Evolutionary conservation across 2,888 invertebrate genomes (phyloP), one percentile per base, ranked within the genome.

Genomic region (Phortica okadai): DNA sequence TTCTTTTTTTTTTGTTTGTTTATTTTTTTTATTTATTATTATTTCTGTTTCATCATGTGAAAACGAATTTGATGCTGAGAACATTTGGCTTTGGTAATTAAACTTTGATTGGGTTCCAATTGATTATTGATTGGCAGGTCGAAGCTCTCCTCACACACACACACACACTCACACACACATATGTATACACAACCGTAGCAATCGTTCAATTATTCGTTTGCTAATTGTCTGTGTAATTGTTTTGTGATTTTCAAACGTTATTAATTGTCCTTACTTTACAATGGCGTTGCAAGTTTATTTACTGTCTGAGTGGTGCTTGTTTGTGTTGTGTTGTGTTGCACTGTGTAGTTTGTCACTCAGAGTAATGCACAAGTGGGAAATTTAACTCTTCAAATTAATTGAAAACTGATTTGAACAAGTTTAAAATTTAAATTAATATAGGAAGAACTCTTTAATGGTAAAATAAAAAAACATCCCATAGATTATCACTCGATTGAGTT

Each of bases 71-170:
- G 10, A 56, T 69, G 16, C 59, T 74, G n/a, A 58, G 21, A 44
- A 59, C 59, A n/a, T 59, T 59, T 59, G 21, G 44, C 44, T 84
- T 83, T 80, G 82, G 84, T 85, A 85, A 85, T 85, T 85, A 86
- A 87, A 84, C 86, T 86, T 82, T 85, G 85, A 85, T 85, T 87
- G 86, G 74, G 81, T 85, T 83, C 77, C 80, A 87, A 87, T 87
- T 87, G 85, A 87, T 84, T 81, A 84, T 85, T 85, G 87, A 85
- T 85, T 87, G 87, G 79, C 81, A 78, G 76, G 76, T 14, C 14
- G 8, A 50, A 50, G 14, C 73, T 41, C 10, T 56, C 11, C 25
- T 50, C 14, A 1, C 50, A 50, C 50, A 21, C 21, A 21, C 21
- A 21, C 21, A 21, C 21, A 21, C 21, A 21, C 21, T 0, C 21